Evolutionary conservation across 1,140 invertebrate genomes (phyloP), one percentile per base, ranked within the genome.

Genomic region (Formica selysi): DNA sequence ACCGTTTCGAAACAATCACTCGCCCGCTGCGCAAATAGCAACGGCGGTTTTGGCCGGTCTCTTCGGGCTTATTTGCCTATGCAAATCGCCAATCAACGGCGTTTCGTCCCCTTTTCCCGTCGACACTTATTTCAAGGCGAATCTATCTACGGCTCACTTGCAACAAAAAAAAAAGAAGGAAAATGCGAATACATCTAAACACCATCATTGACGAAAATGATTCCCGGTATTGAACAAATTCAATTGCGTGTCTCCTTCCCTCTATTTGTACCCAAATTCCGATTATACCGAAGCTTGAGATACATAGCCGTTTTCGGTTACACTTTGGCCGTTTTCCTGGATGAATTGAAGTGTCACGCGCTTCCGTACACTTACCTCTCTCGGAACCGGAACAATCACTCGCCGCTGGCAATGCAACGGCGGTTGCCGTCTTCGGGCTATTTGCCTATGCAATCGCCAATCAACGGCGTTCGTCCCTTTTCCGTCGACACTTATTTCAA

Each of bases 371-470:
- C 67, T 67, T 87, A 85, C 67, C 8, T 10, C 41, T 48, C 48
- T 51, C n/a, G 76, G 44, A 62, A 81, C 64, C 71, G 29, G 91
- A 91, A 92, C 87, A 91, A 91, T 92, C 90, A 89, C 86, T 88
- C 84, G 57, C 86, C 67, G 67, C 71, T 70, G 76, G 86, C 88
- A 90, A 91, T 91, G 38, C n/a, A 73, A 65, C n/a, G 29, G 51
- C 62, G 38, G 41, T 61, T 61, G 29, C 57, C 19, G 44, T 91
- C 90, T 91, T 92, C 87, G 78, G 68, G 83, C 88, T 87, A 91
- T 91, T 92, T 92, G 80, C 86, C 86, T 92, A 91, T 92, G 91
- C 89, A 91, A 92, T 92, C 85, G 86, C 87, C 89, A 88, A 92
- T 91, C 91, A 91, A 91, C 76, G 36, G 38, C 41, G 29, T 62